Conservation (phyloP, 2,113 vertebrate genomes). For the Sciurus niger region DNA sequence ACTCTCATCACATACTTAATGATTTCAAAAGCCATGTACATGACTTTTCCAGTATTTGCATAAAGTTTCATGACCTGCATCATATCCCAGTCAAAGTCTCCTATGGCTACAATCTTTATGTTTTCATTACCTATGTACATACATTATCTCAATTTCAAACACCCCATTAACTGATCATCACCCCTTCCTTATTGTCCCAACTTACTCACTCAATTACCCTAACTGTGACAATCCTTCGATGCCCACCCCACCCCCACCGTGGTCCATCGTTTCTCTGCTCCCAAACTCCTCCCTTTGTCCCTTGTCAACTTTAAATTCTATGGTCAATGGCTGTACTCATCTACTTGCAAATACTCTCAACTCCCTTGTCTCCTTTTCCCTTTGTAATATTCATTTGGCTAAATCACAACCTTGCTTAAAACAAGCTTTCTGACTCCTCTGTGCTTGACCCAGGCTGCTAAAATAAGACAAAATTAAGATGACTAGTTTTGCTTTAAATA, state of each 20-base stretch:
- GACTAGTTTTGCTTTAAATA: slow-evolving; percentile 27
- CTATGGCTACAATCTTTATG: not conserved
- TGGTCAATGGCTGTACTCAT: not conserved
- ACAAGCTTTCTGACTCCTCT: slow-evolving; percentile 34
- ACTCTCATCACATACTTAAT: not conserved
- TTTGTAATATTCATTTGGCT: not conserved
- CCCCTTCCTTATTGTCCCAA: not conserved
- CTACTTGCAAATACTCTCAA: not conserved
- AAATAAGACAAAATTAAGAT: slow-evolving; percentile 26
- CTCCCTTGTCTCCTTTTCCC: not conserved
- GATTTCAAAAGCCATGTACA: not conserved
- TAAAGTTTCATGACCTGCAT: not conserved
- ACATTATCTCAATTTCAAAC: not conserved
- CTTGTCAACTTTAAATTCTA: not conserved
- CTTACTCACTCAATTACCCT: not conserved
- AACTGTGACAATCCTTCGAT: not conserved
- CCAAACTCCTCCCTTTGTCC: not conserved
- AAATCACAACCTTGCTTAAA: slow-evolving; percentile 19
- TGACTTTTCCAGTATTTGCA: not conserved
- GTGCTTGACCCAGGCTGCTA: not conserved
- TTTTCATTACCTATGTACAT: slow-evolving; percentile 6
- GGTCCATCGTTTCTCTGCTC: not conserved
- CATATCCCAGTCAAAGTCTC: not conserved
- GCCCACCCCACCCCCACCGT: no score
- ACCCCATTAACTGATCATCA: not conserved